Conservation (phyloP, 2,797 vertebrate genomes). For the Arctocebus calabarensis region DNA sequence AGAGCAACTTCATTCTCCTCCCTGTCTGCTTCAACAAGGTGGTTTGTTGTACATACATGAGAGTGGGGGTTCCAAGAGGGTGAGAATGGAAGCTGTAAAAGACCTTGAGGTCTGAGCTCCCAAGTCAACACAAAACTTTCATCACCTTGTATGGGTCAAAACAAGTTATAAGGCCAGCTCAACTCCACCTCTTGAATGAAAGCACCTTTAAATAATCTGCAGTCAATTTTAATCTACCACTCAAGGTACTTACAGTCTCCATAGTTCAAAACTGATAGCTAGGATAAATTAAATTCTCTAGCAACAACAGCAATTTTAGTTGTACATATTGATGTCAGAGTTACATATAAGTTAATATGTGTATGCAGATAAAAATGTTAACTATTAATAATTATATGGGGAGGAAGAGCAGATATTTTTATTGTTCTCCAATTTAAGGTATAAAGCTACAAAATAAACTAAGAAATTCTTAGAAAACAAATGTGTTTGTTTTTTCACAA, state of each 20-base stretch:
- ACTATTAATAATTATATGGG: background rate
- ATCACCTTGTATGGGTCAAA: background rate
- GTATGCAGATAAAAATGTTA: background rate
- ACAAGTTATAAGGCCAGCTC: background rate
- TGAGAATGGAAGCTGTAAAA: background rate
- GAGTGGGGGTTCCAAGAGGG: background rate
- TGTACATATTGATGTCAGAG: background rate
- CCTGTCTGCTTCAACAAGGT: background rate
- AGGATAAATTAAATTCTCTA: background rate
- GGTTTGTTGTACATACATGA: background rate
- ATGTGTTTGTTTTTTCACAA: background rate
- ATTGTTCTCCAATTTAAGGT: slow-evolving; percentile 40
- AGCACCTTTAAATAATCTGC: background rate
- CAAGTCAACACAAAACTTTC: background rate
- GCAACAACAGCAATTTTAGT: background rate
- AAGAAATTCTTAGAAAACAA: background rate
- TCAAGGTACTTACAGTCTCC: background rate
- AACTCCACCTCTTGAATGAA: background rate
- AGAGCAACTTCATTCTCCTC: background rate
- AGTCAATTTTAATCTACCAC: background rate
- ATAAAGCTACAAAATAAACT: slow-evolving; percentile 9
- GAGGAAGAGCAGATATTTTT: background rate
- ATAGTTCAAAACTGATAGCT: background rate
- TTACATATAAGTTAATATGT: background rate
- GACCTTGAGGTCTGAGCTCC: background rate